A percentile compares a stretch with the other conserved stretches of the same genome.
Conservation (phyloP, 2,797 vertebrate genomes). For the Syngnathus rostellatus region DNA sequence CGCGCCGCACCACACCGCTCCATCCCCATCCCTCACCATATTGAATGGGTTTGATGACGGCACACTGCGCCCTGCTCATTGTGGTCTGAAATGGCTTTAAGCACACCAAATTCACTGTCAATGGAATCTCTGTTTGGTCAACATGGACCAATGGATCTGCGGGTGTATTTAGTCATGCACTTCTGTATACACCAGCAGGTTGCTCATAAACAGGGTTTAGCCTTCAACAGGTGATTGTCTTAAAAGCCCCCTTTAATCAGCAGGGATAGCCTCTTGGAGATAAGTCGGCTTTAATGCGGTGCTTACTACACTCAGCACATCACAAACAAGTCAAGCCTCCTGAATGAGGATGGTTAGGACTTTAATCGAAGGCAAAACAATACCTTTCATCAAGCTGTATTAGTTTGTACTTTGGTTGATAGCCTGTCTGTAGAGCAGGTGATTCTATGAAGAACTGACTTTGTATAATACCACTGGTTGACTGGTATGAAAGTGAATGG, state of each 20-base stretch:
- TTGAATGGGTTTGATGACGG: no score
- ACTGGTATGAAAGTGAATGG: not conserved
- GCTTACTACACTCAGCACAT: constrained; percentile 49
- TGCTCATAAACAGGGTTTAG: constrained; percentile 58
- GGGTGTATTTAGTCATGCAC: constrained; percentile 10
- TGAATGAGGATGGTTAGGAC: constrained; percentile 12
- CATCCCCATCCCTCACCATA: no score
- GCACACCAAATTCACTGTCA: constrained; percentile 37
- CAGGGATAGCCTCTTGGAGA: constrained; percentile 27
- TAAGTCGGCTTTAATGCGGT: constrained; percentile 44
- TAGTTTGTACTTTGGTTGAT: not conserved
- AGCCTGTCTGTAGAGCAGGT: not conserved
- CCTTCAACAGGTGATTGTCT: constrained; percentile 53
- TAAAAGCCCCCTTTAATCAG: constrained; percentile 62
- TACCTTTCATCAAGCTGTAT: constrained; percentile 9
- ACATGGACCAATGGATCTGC: constrained; percentile 18
- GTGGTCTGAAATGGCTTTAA: constrained; percentile 31
- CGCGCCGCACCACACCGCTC: no score
- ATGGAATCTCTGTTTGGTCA: constrained; percentile 30
- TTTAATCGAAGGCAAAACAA: constrained; percentile 37
- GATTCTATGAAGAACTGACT: not conserved
- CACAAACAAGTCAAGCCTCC: constrained; percentile 40
- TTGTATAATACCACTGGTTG: not conserved
- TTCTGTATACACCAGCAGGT: constrained; percentile 26
- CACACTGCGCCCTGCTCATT: no score